Evolutionary conservation across 2,113 vertebrate species (phyloP).

Genomic region (Pontoporia blainvillei): DNA sequence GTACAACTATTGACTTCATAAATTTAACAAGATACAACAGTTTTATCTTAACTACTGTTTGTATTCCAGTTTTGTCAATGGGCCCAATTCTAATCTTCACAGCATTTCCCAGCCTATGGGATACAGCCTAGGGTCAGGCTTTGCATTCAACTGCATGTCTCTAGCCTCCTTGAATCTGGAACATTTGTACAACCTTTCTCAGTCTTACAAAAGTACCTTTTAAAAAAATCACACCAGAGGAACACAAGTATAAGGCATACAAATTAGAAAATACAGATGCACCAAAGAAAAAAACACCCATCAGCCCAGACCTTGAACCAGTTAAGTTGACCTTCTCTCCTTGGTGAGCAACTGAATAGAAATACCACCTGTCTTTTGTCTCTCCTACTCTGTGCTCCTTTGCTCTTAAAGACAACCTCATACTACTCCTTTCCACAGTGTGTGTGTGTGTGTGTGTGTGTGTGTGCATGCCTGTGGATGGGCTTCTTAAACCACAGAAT

Average conservation of each 20-base stretch:
- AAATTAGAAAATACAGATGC: not conserved
- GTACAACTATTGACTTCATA: not conserved
- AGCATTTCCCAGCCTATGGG: not conserved
- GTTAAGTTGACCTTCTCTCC: too few relatives aligned
- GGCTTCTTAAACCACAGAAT: not conserved
- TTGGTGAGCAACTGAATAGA: not conserved
- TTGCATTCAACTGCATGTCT: too few relatives aligned
- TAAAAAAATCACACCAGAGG: not conserved
- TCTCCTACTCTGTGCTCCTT: not conserved
- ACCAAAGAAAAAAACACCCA: not conserved
- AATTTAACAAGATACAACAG: not conserved
- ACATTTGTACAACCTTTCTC: not conserved
- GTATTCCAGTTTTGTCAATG: not conserved
- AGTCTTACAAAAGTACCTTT: not conserved
- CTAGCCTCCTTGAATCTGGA: not conserved
- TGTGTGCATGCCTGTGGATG: not conserved
- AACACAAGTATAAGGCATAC: not conserved
- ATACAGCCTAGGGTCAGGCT: not conserved
- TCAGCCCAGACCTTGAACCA: not conserved
- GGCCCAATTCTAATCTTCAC: not conserved
- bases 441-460: not conserved
- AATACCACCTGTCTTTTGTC: not conserved
- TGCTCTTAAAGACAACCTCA: not conserved
- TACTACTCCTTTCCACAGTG: not conserved
- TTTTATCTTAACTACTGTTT: not conserved